Evolutionary conservation across 2,113 vertebrate species (phyloP).

Genomic region (Tachuris rubrigastra): DNA sequence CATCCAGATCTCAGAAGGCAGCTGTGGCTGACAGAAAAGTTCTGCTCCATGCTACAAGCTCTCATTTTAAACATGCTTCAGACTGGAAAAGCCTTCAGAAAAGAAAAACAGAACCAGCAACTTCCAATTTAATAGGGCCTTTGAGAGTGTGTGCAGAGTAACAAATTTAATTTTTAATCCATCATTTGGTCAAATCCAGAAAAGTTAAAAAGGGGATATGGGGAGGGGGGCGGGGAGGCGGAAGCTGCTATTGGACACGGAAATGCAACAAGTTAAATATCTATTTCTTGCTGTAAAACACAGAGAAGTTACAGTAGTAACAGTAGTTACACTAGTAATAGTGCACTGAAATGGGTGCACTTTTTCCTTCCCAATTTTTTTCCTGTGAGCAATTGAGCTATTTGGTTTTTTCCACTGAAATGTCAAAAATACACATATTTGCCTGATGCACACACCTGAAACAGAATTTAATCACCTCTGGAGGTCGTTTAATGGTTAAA

Average conservation of each 20-base stretch:
- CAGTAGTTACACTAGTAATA: neutral
- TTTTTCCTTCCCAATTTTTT: neutral
- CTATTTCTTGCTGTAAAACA: neutral
- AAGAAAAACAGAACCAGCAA: neutral
- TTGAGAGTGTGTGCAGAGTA: neutral
- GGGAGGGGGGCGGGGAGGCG: too few species aligned
- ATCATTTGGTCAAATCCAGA: neutral
- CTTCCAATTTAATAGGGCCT: neutral
- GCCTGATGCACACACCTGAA: neutral
- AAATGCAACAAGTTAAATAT: neutral
- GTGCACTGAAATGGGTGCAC: neutral
- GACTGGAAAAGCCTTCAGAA: neutral
- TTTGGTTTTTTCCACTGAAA: neutral
- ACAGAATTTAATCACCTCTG: neutral
- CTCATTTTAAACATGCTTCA: neutral
- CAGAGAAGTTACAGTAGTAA: neutral
- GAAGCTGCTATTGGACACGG: neutral
- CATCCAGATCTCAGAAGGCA: neutral
- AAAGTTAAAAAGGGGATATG: neutral
- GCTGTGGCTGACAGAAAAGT: rapidly evolving
- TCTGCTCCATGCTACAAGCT: neutral
- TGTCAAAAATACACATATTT: neutral
- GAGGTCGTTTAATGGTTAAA: neutral
- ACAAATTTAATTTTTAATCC: neutral
- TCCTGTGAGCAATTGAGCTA: neutral